Evolutionary conservation across 2,797 vertebrate species (phyloP).

Genomic region (Buceros bicornis): DNA sequence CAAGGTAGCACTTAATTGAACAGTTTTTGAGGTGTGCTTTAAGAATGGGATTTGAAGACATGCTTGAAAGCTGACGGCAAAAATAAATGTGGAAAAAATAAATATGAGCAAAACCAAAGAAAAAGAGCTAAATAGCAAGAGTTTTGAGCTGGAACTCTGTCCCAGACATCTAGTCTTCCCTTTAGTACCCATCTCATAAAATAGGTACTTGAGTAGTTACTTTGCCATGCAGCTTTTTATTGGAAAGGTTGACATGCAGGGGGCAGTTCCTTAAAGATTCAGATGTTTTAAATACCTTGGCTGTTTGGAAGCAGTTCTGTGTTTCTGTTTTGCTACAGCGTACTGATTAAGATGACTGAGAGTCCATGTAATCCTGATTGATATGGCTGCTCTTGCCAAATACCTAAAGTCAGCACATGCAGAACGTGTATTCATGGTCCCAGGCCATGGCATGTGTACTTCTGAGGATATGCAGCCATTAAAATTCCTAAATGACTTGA

Average conservation of each 20-base stretch:
- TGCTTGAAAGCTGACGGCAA: background rate
- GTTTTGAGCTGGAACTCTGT: background rate
- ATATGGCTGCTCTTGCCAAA: background rate
- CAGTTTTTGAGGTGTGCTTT: background rate
- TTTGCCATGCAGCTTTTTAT: rapidly evolving
- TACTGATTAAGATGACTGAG: background rate
- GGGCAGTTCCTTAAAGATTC: background rate
- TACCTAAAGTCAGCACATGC: background rate
- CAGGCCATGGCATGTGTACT: background rate
- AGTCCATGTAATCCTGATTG: background rate
- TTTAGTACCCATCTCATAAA: background rate
- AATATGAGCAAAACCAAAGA: background rate
- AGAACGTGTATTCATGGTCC: background rate
- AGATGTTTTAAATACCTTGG: background rate
- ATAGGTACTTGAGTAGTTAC: background rate
- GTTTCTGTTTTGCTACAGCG: background rate
- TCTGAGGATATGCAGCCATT: background rate
- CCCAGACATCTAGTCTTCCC: background rate
- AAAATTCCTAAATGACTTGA: background rate
- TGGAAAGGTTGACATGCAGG: background rate
- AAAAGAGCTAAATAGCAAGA: background rate
- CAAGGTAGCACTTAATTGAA: background rate
- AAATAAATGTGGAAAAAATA: background rate
- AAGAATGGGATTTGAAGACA: background rate
- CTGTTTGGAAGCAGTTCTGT: background rate